A percentile compares a stretch with the other conserved stretches of the same genome.
Conservation (phyloP, 2,797 vertebrate genomes). For the Microcaecilia unicolor region DNA sequence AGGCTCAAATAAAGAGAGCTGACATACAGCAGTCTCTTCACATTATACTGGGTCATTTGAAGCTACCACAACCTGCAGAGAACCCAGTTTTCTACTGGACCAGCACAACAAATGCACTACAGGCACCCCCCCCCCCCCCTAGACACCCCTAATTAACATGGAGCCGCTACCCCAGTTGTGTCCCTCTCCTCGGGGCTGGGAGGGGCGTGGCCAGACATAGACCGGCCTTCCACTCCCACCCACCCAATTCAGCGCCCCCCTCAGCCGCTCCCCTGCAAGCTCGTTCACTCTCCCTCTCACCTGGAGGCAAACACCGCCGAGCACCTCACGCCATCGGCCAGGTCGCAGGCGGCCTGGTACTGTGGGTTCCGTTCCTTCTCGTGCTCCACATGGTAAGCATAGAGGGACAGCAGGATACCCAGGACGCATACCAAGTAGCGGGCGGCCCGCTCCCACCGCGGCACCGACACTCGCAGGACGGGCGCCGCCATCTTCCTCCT, state of each 20-base stretch:
- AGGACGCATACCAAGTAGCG: conserved; percentile 81
- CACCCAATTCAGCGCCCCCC: not conserved
- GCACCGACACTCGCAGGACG: conserved; percentile 97
- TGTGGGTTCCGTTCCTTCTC: conserved; percentile 75
- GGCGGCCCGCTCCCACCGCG: conserved; percentile 91
- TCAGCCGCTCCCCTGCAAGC: not conserved
- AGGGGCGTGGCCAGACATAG: too few relatives aligned
- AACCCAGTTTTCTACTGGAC: not conserved
- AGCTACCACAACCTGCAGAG: too few relatives aligned
- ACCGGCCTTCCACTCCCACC: not conserved
- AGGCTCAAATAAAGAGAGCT: too few relatives aligned
- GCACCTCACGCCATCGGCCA: conserved; percentile 87
- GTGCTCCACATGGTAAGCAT: conserved; percentile 87
- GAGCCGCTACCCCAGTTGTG: rapidly evolving
- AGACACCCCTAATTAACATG: too few relatives aligned
- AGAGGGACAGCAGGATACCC: conserved; percentile 81
- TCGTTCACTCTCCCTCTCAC: conserved; percentile 47
- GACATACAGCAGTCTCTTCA: too few relatives aligned
- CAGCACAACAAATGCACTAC: not conserved
- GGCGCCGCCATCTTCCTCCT: conserved; percentile 92
- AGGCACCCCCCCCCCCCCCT: not conserved
- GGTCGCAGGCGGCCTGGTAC: conserved; percentile 81
- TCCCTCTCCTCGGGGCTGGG: rapidly evolving
- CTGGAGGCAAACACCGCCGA: conserved; percentile 93
- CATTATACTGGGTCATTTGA: too few relatives aligned